phyloP scores from a whole-genome alignment of 2,797 vertebrate genomes.

The Rhinatrema bivittatum region DNA sequence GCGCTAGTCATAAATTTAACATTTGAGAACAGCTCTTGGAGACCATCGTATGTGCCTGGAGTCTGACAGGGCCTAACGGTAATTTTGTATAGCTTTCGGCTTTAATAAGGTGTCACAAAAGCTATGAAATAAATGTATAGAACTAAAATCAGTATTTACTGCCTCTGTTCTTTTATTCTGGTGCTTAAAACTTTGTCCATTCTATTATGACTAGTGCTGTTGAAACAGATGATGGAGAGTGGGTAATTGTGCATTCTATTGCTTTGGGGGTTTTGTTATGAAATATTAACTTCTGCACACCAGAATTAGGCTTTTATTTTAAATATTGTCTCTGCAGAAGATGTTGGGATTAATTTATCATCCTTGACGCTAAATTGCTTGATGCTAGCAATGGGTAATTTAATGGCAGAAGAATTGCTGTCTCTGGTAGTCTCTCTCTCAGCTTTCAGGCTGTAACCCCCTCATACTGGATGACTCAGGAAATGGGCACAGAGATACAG shows the following conservation, averaged over 20 bases:
- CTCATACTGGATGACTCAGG: no score
- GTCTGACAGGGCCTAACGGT: no score
- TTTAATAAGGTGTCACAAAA: conserved; percentile 52
- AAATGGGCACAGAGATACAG: no score
- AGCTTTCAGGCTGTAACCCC: no score
- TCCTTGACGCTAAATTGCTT: no score
- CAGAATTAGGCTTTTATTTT: conserved; percentile 13
- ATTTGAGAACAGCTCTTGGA: neutral
- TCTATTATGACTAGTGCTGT: conserved; percentile 23
- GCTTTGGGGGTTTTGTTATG: conserved; percentile 30
- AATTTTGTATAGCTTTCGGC: conserved; percentile 42
- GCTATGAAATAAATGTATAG: conserved; percentile 39
- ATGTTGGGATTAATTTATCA: no score
- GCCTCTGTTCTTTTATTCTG: conserved; percentile 22
- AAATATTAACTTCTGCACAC: conserved; percentile 25
- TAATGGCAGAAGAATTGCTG: no score
- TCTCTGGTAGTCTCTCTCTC: no score
- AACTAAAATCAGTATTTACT: conserved; percentile 42
- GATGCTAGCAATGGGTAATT: no score
- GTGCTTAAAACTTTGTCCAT: conserved; percentile 24
- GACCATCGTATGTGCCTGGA: neutral
- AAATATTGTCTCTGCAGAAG: no score
- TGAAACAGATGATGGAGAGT: conserved; percentile 31
- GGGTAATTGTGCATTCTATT: conserved; percentile 28
- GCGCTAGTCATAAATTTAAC: neutral